phyloP scores from a whole-genome alignment of 2,113 vertebrate genomes.

The Rattus norvegicus region DNA sequence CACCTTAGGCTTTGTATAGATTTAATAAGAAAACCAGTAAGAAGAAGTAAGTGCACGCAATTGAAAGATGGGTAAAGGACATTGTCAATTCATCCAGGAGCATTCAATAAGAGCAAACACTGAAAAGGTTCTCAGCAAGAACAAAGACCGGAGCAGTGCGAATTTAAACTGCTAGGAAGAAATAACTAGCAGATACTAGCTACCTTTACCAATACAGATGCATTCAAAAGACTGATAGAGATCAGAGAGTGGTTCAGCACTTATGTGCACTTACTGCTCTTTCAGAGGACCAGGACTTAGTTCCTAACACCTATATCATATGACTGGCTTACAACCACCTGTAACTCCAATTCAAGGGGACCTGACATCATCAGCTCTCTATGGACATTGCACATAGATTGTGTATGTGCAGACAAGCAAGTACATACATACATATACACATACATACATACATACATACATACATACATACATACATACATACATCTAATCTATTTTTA shows the following conservation, averaged over 20 bases:
- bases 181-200: background rate
- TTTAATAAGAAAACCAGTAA: conserved; percentile 29
- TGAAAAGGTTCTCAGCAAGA: background rate
- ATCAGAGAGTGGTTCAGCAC: background rate
- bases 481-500: background rate
- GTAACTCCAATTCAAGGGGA: background rate
- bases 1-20: background rate
- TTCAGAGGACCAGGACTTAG: background rate
- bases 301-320: background rate
- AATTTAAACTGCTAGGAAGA: background rate
- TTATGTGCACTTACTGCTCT: background rate
- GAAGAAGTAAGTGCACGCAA: background rate
- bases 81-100: conserved; percentile 20
- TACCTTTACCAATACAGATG: background rate
- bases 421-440: background rate
- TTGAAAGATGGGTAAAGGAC: conserved; percentile 6
- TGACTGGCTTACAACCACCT: background rate
- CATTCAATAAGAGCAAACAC: background rate
- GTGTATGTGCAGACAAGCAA: background rate
- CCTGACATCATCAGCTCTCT: background rate
- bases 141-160: background rate
- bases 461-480: background rate
- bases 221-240: background rate
- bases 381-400: background rate
- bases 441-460: background rate